Evolutionary conservation across 2,888 invertebrate species (phyloP), one percentile per base, ranked within the genome.

Genomic region (Troides helena): DNA sequence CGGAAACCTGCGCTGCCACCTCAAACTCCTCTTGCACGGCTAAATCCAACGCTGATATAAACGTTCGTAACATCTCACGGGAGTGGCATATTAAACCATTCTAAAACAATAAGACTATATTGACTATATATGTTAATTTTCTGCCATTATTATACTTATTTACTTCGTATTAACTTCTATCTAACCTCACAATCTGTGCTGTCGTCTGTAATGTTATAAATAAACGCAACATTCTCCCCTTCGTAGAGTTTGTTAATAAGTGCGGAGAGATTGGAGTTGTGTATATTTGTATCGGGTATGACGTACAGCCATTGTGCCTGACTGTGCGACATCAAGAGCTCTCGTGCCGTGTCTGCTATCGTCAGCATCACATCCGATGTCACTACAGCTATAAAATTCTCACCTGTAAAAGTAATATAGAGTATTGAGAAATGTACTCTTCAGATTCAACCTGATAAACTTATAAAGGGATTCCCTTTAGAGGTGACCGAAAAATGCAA

Each of bases 301-400:
- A 97, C 91, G 81, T 96, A 97, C n/a, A 97, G 83, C 97, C 97
- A 97, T 80, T 97, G 97, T 73, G 95, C 96, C 76, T 90, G 93
- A 0, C 96, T 95, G 77, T 95, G 94, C 0, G 96, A 94, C 93
- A 97, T 94, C 56, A 92, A 88, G 65, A 95, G 84, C 0, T 93
- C 89, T 61, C 95, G 94, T 0, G 96, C 96, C 4, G 94, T 94
- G 78, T 96, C 95, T 79, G 96, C 94, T 74, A 97, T 93, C 0
- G 94, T 93, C 18, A 94, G 92, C 80, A 95, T 93, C 63, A 94
- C 90, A 30, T 95, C 94, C 21, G 92, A 87, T 7, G 93, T 93
- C n/a, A 95, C 94, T 71, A 96, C 93, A 6, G 94, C 94, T 77
- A 96, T 85, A 81, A 95, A 96, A 72, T 93, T 93, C 75, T 92